A percentile compares a stretch with the other conserved stretches of the same genome.
These are phyloP conservation scores for Rousettus madagascariensis DNA, from an alignment of 2,797 vertebrate species.

Conservation along the genomic window DNA sequence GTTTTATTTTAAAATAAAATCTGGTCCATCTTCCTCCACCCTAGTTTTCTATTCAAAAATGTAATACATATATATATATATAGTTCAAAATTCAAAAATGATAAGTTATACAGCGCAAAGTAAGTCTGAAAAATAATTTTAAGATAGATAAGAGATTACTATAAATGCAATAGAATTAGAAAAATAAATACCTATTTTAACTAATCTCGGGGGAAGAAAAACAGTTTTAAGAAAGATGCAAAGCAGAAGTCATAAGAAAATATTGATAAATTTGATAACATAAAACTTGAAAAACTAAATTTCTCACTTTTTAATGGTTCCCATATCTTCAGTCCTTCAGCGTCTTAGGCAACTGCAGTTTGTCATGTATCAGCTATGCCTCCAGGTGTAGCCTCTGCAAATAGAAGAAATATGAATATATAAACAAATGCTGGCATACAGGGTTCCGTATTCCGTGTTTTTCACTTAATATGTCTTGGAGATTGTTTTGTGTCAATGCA, in stretches of 20 bases:
- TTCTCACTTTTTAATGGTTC: background rate
- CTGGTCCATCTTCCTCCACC: background rate
- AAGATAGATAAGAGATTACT: background rate
- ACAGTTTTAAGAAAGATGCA: conserved; percentile 22
- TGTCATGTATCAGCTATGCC: background rate
- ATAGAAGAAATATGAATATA: background rate
- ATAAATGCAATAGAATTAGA: background rate
- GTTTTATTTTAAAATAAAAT: conserved; percentile 40
- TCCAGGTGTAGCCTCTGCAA: background rate
- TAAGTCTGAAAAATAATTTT: conserved; percentile 33
- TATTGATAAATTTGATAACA: background rate
- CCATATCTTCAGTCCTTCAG: background rate
- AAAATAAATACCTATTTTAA: conserved; percentile 14
- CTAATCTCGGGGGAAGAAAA: background rate
- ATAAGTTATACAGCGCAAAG: background rate
- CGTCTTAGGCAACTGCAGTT: background rate
- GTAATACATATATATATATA: background rate
- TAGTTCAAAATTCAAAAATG: background rate
- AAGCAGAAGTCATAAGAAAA: conserved; percentile 23
- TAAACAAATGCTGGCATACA: background rate
- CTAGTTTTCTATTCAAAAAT: background rate
- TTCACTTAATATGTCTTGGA: background rate
- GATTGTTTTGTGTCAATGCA: background rate
- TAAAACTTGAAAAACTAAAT: background rate
- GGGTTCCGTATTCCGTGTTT: background rate